These are phyloP conservation scores for Leuciscus idus DNA, from an alignment of 2,113 vertebrate genomes.

Conservation along the genomic window DNA sequence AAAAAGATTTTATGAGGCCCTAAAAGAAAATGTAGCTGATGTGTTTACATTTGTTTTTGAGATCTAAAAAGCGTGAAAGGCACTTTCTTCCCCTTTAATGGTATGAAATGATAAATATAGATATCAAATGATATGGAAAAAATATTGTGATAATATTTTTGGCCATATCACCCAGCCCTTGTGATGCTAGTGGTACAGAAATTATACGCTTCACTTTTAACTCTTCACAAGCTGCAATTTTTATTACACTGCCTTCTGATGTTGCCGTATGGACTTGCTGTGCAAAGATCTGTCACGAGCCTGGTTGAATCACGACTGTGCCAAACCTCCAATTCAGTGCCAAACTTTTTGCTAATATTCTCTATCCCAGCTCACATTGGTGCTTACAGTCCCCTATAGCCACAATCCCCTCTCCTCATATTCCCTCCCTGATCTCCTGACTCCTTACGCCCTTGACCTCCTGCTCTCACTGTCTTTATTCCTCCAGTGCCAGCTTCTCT, in stretches of 20 bases:
- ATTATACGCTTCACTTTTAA: background rate
- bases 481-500: background rate
- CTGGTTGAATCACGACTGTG: constrained; percentile 1
- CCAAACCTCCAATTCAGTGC: constrained; percentile 12
- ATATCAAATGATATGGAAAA: background rate
- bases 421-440: background rate
- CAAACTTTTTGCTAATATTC: constrained; percentile 6
- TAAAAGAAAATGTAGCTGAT: background rate
- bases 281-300: constrained; percentile 28
- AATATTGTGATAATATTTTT: background rate
- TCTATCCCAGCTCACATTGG: background rate
- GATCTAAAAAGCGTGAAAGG: background rate
- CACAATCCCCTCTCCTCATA: background rate
- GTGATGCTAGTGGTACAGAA: constrained; percentile 1
- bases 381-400: background rate
- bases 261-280: constrained; percentile 25
- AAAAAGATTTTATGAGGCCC: too few species aligned
- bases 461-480: constrained; percentile 29
- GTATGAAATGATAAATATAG: background rate
- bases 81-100: background rate
- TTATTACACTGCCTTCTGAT: constrained; percentile 1
- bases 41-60: background rate
- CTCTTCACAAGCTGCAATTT: background rate
- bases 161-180: background rate
- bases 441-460: background rate